Base-by-base conservation (phyloP, 1,140 invertebrate species). In the Prorops nasuta region DNA sequence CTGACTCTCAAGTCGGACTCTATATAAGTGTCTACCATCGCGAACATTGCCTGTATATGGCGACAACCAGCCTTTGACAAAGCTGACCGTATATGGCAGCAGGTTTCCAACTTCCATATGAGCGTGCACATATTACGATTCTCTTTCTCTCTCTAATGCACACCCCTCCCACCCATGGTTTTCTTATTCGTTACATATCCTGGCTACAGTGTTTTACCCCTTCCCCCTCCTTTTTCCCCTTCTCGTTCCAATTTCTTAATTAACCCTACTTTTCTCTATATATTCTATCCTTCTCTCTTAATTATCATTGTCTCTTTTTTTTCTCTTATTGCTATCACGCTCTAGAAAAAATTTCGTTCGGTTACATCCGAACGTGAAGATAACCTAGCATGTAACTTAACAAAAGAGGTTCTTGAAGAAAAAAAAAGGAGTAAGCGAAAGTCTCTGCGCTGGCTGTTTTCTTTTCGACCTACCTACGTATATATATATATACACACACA, bases 1-100 rank as follows among this genome's bases (percentile, higher is more conserved):
- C 67, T 69, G 69, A 71, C 66, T 71, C 69, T 69, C 64, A 71
- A 71, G 67, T 71, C 61, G 67, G 67, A 63, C 63, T 70, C 69
- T 72, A 70, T 72, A 70, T 72, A 72, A 72, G 69, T 72, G 67
- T 70, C 59, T 62, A 54, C 54, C 59, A 62, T 72, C 64, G 69
- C 58, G 69, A 72, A 72, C 67, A 71, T 72, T 72, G 70, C 68
- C 70, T 71, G 68, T 71, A 71, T 71, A 72, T 72, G 70, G 70
- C 64, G 66, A 70, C 68, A 67, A 72, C 56, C 67, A 64, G 70
- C 53, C 70, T 70, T 72, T 72, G 70, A 72, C 70, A 72, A 72
- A 72, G 70, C 65, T 72, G 67, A 68, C 69, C 69, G 67, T 72
- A 71, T 72, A 72, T 63, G 70, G 70, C 56, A 57, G 9, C 15